Evolutionary conservation across 2,797 vertebrate genomes (phyloP), one percentile per base, ranked within the genome.

Genomic region (Microchirus variegatus): DNA sequence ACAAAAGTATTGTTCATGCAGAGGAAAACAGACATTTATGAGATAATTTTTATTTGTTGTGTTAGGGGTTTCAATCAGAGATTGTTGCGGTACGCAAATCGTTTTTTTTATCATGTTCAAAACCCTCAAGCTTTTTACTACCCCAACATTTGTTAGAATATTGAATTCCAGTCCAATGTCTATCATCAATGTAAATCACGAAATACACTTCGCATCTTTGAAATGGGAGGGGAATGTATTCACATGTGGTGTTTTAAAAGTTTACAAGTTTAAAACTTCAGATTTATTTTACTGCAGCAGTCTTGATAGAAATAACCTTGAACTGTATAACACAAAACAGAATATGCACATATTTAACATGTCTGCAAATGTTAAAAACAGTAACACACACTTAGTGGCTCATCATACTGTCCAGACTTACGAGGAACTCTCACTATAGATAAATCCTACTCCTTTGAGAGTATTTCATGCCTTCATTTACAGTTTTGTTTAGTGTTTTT

Each of bases 381-480:
- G 10, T 1, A n/a, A 40, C 22, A 19, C 17, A 2, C 16, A 56
- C 31, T 26, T 12, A 16, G 22, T n/a, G 2, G 5, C 56, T 42
- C 40, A 16, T 64, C 45, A 35, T 11, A 26, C 41, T 60, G 40
- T 53, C 60, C 35, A 10, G 14, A 47, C 45, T 48, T 60, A 56
- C 48, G 51, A 65, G 46, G 13, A 63, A 45, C 1, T 1, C 19
- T 38, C 42, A 2, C 55, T 13, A 13, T 19, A 9, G 62, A 67
- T 61, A 61, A 68, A 73, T 69, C 42, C 44, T 41, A 11, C 48
- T 73, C 59, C 59, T 62, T 17, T 38, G 68, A 61, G 51, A 73
- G 63, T 80, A 70, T 67, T 84, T 85, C 69, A 86, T 74, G 44
- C 58, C 53, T 67, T 66, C 56, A 54, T 74, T 85, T 75, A 60